These are phyloP conservation scores for Phoxinus dragarum DNA, from an alignment of 2,797 vertebrate genomes.

Conservation along the genomic window DNA sequence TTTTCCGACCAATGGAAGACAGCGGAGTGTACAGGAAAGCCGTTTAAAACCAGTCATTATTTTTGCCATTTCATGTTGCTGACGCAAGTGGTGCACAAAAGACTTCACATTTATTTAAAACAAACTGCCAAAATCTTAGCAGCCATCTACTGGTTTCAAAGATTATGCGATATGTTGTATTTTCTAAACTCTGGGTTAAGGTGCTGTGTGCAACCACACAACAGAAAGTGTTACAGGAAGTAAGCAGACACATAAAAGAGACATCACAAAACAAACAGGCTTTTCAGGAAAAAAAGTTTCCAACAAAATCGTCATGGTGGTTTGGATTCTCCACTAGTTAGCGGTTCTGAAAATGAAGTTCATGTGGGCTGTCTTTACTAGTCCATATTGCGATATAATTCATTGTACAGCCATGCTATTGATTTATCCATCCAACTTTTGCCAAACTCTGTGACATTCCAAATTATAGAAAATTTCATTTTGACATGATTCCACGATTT, in stretches of 20 bases:
- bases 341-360: not conserved
- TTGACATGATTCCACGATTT: not conserved
- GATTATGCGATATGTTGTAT: not conserved
- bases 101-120: not conserved
- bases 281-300: not conserved
- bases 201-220: not conserved
- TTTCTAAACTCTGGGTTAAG: not conserved
- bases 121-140: not conserved
- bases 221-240: not conserved
- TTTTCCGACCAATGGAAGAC: not conserved
- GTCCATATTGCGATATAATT: not conserved
- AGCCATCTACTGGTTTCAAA: not conserved
- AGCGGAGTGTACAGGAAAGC: not conserved
- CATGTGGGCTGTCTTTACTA: not conserved
- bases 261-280: not conserved
- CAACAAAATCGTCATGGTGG: not conserved
- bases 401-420: not conserved
- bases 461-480: fast-evolving
- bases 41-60: not conserved
- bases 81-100: not conserved
- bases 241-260: not conserved
- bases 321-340: not conserved
- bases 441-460: not conserved
- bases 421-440: not conserved
- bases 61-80: not conserved